phyloP scores from a whole-genome alignment of 2,113 vertebrate species.

The Nycticebus coucang region DNA sequence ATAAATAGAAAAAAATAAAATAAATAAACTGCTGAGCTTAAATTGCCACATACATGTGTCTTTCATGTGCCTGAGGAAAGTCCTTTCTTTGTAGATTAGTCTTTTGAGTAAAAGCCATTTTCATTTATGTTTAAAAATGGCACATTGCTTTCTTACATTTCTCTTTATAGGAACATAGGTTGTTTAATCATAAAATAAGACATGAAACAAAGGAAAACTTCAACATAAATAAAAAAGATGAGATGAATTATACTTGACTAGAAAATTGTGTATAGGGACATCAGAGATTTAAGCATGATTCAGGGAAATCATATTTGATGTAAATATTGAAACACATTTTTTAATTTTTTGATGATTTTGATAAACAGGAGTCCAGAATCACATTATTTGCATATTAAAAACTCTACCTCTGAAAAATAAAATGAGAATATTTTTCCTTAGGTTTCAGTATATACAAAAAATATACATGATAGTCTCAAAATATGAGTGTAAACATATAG shows the following conservation, averaged over 20 bases:
- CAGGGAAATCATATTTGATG: constrained; percentile 76
- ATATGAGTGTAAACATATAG: constrained; percentile 4
- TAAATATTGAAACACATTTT: constrained; percentile 77
- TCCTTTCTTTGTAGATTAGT: neutral
- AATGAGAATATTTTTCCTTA: constrained; percentile 23
- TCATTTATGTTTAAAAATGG: constrained; percentile 39
- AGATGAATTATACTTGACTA: constrained; percentile 75
- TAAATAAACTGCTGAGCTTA: neutral
- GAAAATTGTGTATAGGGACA: constrained; percentile 79
- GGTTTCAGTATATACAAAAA: neutral
- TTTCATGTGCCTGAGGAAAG: constrained; percentile 33
- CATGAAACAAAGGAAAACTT: constrained; percentile 65
- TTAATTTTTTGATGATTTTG: constrained; percentile 79
- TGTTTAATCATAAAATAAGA: constrained; percentile 53
- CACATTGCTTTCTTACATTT: neutral
- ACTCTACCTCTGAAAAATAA: constrained; percentile 65
- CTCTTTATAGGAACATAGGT: constrained; percentile 40
- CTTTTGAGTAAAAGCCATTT: constrained; percentile 31
- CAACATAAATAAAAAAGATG: constrained; percentile 62
- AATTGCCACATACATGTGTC: neutral
- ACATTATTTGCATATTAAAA: constrained; percentile 74
- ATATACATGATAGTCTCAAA: neutral
- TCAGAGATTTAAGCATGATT: constrained; percentile 74
- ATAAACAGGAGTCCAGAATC: constrained; percentile 66
- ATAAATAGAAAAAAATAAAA: no score